Evolutionary conservation across 2,113 vertebrate species (phyloP).

Genomic region (Tilapia sparmanii): DNA sequence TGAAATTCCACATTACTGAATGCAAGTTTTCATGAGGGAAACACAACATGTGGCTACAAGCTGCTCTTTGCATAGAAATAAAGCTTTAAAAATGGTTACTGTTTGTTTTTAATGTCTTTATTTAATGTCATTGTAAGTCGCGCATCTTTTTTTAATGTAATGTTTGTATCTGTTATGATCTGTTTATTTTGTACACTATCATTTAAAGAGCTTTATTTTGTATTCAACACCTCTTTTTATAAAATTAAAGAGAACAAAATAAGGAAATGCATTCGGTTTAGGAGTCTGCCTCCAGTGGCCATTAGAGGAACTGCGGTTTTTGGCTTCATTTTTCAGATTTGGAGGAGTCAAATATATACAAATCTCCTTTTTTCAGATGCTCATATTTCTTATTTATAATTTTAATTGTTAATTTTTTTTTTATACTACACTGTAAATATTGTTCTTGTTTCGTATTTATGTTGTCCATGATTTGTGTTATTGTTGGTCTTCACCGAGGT

Average conservation of each 20-base stretch:
- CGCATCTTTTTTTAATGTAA: not conserved
- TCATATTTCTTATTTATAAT: not conserved
- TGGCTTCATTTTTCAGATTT: not conserved
- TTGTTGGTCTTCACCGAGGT: not conserved
- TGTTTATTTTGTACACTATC: not conserved
- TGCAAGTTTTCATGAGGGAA: not conserved
- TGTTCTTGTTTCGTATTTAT: accelerated
- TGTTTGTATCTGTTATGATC: not conserved
- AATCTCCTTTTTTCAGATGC: not conserved
- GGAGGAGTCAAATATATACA: not conserved
- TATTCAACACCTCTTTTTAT: not conserved
- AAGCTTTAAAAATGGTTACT: not conserved
- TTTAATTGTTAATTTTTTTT: not conserved
- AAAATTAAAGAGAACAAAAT: not conserved
- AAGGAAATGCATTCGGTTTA: accelerated
- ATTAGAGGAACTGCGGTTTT: not conserved
- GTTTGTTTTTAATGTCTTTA: not conserved
- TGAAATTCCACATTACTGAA: not conserved
- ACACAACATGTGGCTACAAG: not conserved
- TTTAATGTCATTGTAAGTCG: not conserved
- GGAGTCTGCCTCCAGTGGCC: not conserved
- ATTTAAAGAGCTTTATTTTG: not conserved
- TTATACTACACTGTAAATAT: not conserved
- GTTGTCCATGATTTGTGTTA: not conserved
- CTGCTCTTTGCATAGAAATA: not conserved